phyloP scores from a whole-genome alignment of 2,113 vertebrate species.

The Copsychus sechellarum region DNA sequence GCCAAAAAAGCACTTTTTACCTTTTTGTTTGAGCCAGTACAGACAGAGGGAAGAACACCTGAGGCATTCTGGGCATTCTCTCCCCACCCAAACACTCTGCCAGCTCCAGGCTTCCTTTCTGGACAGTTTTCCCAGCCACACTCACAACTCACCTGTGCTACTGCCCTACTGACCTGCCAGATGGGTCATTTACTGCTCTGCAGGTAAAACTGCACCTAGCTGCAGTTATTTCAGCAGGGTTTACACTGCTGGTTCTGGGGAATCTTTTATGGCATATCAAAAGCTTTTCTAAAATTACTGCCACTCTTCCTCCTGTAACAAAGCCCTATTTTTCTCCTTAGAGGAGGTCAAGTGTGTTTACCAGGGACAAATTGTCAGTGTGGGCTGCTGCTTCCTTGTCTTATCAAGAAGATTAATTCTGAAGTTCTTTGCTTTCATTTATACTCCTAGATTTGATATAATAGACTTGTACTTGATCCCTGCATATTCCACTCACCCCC shows the following conservation, averaged over 20 bases:
- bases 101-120: neutral
- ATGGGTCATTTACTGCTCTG: neutral
- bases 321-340: neutral
- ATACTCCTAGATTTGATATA: neutral
- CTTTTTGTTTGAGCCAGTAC: neutral
- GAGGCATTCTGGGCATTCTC: neutral
- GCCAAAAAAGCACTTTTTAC: neutral
- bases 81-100: neutral
- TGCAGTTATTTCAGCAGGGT: neutral
- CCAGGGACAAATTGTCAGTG: neutral
- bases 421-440: neutral
- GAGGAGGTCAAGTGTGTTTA: neutral
- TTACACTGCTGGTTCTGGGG: neutral
- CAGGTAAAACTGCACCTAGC: neutral
- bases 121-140: neutral
- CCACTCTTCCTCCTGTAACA: neutral
- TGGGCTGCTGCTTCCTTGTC: neutral
- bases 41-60: neutral
- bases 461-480: neutral
- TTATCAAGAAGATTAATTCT: neutral
- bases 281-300: neutral
- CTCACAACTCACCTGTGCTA: neutral
- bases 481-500: rapidly evolving
- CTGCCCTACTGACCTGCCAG: neutral
- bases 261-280: neutral